These are phyloP conservation scores for Podarcis muralis DNA, from an alignment of 2,113 vertebrate species.

Conservation along the genomic window DNA sequence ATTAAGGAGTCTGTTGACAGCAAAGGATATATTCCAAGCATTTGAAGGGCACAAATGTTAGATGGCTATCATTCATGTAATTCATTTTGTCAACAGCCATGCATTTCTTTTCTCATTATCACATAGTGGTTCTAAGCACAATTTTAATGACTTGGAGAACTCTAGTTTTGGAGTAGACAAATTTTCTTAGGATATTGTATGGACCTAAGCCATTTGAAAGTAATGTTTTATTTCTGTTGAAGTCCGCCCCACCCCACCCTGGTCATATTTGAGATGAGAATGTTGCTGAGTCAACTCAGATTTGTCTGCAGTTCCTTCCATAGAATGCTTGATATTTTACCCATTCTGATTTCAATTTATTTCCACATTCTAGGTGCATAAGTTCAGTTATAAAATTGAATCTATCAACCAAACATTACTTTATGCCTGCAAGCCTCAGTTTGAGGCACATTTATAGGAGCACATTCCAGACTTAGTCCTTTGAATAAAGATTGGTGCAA, in stretches of 20 bases:
- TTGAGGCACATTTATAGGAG: neutral
- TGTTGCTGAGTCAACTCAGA: neutral
- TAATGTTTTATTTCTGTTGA: neutral
- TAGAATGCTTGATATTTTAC: neutral
- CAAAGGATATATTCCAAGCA: neutral
- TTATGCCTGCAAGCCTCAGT: neutral
- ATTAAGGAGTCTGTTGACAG: constrained; percentile 34
- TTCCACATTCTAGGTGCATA: neutral
- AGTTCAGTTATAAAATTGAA: neutral
- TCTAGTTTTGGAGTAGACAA: neutral
- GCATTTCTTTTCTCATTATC: neutral
- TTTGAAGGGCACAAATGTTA: constrained; percentile 23
- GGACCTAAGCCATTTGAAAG: neutral
- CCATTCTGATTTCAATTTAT: neutral
- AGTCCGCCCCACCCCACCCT: neutral
- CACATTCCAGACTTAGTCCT: neutral
- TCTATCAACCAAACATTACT: neutral
- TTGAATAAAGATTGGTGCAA: neutral
- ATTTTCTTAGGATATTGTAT: neutral
- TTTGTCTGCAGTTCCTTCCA: neutral
- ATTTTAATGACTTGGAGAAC: neutral
- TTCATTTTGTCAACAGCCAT: constrained; percentile 35
- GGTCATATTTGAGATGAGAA: neutral
- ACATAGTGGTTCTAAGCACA: neutral
- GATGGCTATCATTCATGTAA: constrained; percentile 15